Conservation (phyloP, 2,797 vertebrate genomes). For the Myotis planiceps region DNA sequence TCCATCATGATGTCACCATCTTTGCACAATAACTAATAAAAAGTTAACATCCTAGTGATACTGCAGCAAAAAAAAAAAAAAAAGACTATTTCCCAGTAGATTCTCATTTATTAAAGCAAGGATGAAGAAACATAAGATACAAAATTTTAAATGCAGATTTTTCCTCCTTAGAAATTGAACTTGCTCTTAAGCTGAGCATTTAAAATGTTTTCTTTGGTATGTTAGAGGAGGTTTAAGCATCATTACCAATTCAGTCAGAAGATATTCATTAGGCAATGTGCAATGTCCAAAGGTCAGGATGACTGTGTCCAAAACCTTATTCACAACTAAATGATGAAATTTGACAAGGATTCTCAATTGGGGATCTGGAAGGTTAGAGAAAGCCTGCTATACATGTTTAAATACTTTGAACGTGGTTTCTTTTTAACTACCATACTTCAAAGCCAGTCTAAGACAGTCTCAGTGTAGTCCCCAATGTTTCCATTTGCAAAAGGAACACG, state of each 20-base stretch:
- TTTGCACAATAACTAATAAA: slow-evolving; percentile 42
- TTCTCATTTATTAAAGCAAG: slow-evolving; percentile 56
- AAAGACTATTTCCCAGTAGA: neutral
- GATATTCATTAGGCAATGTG: slow-evolving; percentile 45
- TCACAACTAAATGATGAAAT: slow-evolving; percentile 45
- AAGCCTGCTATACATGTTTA: neutral
- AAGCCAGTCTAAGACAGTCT: neutral
- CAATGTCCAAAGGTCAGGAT: slow-evolving; percentile 16
- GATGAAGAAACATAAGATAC: slow-evolving; percentile 11
- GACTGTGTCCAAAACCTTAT: slow-evolving; percentile 16
- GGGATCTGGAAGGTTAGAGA: neutral
- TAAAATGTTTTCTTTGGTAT: slow-evolving; percentile 18
- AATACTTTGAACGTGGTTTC: neutral
- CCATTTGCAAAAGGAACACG: neutral
- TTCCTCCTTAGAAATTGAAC: slow-evolving; percentile 51
- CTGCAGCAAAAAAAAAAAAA: neutral
- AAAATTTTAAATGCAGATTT: slow-evolving; percentile 38
- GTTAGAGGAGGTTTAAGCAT: slow-evolving; percentile 43
- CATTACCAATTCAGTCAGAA: slow-evolving; percentile 43
- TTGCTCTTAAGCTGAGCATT: neutral
- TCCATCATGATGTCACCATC: slow-evolving; percentile 8
- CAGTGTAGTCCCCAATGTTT: neutral
- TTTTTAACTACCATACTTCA: slow-evolving; percentile 27
- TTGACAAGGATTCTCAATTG: neutral
- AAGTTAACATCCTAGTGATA: slow-evolving; percentile 14